Evolutionary conservation across 2,888 invertebrate genomes (phyloP), one percentile per base, ranked within the genome.

Genomic region (Thelaira solivaga): DNA sequence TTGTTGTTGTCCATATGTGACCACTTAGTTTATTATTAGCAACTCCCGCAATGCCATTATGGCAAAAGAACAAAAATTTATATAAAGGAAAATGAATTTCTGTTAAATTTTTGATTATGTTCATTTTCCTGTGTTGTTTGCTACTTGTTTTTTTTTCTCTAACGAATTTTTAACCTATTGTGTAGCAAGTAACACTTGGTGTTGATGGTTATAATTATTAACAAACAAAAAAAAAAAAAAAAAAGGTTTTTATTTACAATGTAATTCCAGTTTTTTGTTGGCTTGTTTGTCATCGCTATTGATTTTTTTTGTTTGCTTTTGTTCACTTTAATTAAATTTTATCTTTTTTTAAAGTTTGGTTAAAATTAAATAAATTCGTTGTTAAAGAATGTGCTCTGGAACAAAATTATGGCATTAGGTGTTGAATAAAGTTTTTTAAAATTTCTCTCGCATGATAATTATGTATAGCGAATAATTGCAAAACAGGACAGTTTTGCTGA

Each of bases 91-190:
- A 76, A 31, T 20, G 43, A 53, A 43, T 49, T 76, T 45, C 45
- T 73, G 74, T 51, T 43, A n/a, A 61, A 65, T 65, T 71, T 77
- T 71, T 78, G 69, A 74, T 71, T 74, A 73, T 69, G 64, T 77
- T 64, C 57, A 65, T 57, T 65, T 74, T 74, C 53, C 64, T 68
- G 61, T 69, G 71, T 67, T 55, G 20, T 59, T 45, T 8, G 34
- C 20, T 36, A 1, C 2, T 29, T 18, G n/a, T 31, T 49, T 31
- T 13, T 53, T 16, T 6, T 16, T 26, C 10, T 51, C 43, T 62
- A 34, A 7, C 18, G n/a, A 22, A 41, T 51, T 57, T n/a, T 43
- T 20, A 65, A 69, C 45, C 59, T 69, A 69, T 49, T 69, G 68
- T 69, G 5, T 61, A 41, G 62, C 24, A 64, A 73, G 62, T 31